Percentiles rank a stretch among this genome's conserved stretches.
phyloP scores from a whole-genome alignment of 1,140 invertebrate genomes.

The Diachasma alloeum region DNA sequence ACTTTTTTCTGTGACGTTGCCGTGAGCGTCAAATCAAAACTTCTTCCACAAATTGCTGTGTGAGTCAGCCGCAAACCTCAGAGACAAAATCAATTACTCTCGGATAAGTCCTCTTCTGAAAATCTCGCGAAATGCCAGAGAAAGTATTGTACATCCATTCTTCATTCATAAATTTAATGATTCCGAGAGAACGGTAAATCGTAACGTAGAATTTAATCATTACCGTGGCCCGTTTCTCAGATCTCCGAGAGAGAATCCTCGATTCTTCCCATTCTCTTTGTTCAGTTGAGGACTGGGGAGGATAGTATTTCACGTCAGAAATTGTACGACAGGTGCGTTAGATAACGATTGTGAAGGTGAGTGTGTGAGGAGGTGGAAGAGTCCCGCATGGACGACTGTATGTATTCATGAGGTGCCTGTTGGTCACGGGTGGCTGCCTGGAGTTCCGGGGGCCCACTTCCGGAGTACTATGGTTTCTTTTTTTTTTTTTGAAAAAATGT shows the following conservation, averaged over 20 bases:
- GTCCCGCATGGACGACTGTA: conserved; percentile 37
- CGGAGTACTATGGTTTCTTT: conserved; percentile 61
- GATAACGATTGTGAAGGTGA: conserved; percentile 39
- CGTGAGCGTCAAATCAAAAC: too few relatives aligned
- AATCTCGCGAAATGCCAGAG: too few relatives aligned
- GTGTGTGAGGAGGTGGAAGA: background rate
- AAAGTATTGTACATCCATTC: background rate
- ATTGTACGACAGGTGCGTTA: conserved; percentile 44
- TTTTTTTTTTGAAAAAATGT: conserved; percentile 28
- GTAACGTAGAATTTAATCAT: conserved; percentile 14
- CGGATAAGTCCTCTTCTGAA: too few relatives aligned
- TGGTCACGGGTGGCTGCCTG: conserved; percentile 60
- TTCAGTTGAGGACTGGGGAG: conserved; percentile 3
- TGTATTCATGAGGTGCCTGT: conserved; percentile 51
- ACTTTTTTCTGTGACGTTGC: too few relatives aligned
- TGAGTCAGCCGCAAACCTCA: too few relatives aligned
- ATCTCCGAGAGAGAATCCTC: conserved; percentile 7
- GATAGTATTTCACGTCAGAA: conserved; percentile 7
- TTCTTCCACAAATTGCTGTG: too few relatives aligned
- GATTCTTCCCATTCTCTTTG: conserved; percentile 6
- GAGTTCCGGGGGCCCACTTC: conserved; percentile 64
- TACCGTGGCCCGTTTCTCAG: background rate
- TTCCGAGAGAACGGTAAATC: background rate
- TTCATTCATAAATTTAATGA: conserved; percentile 5
- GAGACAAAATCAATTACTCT: too few relatives aligned